These are phyloP conservation scores for Malthinus seriepunctatus DNA, from an alignment of 2,888 invertebrate genomes.

Conservation along the genomic window DNA sequence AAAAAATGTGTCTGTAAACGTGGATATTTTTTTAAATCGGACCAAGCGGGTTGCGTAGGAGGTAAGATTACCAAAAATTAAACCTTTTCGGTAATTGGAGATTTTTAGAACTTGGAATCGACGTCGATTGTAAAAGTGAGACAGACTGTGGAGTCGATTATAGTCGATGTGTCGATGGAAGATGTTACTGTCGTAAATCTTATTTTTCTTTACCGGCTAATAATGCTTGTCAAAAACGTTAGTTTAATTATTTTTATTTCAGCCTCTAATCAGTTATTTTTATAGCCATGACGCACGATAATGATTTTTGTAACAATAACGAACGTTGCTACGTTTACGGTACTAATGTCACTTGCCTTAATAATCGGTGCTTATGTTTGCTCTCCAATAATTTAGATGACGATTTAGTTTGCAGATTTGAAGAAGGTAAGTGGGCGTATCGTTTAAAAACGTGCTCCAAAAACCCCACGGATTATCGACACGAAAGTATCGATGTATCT, in stretches of 20 bases:
- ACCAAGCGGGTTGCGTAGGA: slow-evolving; percentile 8
- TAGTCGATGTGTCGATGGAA: slow-evolving; percentile 12
- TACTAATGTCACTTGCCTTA: slow-evolving; percentile 12
- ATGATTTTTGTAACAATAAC: slow-evolving; percentile 16
- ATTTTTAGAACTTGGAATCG: slow-evolving; percentile 18
- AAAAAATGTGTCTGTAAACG: slow-evolving; percentile 27
- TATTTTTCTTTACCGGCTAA: slow-evolving; percentile 15
- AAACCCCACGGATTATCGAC: too few relatives aligned
- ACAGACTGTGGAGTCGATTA: slow-evolving; percentile 11
- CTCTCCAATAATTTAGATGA: slow-evolving; percentile 7
- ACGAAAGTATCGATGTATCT: too few relatives aligned
- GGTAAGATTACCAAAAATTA: slow-evolving; percentile 4
- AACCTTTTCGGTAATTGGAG: background rate
- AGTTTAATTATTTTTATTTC: background rate
- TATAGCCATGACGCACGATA: slow-evolving; percentile 24
- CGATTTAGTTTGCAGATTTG: slow-evolving; percentile 8
- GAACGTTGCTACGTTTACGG: slow-evolving; percentile 26
- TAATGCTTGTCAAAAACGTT: slow-evolving; percentile 24
- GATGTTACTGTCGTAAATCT: slow-evolving; percentile 23
- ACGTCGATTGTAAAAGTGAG: slow-evolving; percentile 8
- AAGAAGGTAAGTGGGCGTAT: slow-evolving; percentile 3
- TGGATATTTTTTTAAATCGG: slow-evolving; percentile 18
- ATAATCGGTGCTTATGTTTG: slow-evolving; percentile 15
- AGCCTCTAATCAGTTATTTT: background rate
- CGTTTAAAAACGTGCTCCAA: too few relatives aligned